Percentiles rank a stretch among this genome's conserved stretches.
phyloP scores from a whole-genome alignment of 2,888 invertebrate species.

The Acronicta alni region DNA sequence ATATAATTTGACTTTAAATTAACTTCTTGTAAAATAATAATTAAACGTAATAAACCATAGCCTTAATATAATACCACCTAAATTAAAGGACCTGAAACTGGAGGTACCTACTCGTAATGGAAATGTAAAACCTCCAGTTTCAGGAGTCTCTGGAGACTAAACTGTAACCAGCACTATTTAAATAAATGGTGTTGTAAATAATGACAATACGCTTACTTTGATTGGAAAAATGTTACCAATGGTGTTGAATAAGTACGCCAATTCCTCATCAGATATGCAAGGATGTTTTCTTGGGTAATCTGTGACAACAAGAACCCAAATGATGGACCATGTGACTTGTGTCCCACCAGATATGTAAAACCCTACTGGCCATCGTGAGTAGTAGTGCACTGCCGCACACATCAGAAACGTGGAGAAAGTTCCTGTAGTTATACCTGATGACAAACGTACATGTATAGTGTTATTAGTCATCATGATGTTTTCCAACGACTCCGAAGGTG shows the following conservation, averaged over 20 bases:
- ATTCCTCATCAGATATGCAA: conserved; percentile 90
- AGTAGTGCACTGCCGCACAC: conserved; percentile 90
- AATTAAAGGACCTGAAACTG: too few relatives aligned
- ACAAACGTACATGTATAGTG: conserved; percentile 35
- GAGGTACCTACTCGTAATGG: too few relatives aligned
- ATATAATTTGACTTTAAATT: too few relatives aligned
- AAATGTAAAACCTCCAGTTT: too few relatives aligned
- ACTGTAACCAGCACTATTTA: too few relatives aligned
- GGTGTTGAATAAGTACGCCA: conserved; percentile 88
- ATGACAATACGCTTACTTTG: conserved; percentile 66
- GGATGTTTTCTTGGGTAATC: conserved; percentile 90
- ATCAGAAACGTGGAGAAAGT: conserved; percentile 91
- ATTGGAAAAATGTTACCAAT: conserved; percentile 85
- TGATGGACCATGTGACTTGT: conserved; percentile 85
- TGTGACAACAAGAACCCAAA: conserved; percentile 89
- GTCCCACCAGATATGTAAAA: conserved; percentile 90
- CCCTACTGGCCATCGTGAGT: conserved; percentile 90
- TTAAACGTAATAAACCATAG: too few relatives aligned
- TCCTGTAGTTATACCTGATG: conserved; percentile 84
- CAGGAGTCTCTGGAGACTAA: too few relatives aligned
- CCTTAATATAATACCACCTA: too few relatives aligned
- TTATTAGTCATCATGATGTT: conserved; percentile 22
- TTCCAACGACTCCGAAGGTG: conserved; percentile 12
- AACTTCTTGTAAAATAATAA: too few relatives aligned
- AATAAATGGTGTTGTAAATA: not conserved